These are phyloP conservation scores for Pinctada fucata DNA, from an alignment of 2,888 invertebrate genomes.

Conservation along the genomic window DNA sequence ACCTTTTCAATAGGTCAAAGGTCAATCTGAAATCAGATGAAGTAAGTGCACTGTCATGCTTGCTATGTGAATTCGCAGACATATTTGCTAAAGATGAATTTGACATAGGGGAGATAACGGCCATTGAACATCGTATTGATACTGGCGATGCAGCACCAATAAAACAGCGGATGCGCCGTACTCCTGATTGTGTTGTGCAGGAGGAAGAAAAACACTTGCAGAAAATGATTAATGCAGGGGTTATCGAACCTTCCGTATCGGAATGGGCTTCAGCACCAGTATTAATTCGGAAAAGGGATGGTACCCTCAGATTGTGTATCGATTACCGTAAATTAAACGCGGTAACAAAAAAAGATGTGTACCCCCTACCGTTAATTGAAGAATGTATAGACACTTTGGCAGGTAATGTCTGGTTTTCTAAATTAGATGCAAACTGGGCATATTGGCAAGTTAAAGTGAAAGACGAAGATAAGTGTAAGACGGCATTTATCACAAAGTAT, in stretches of 20 bases:
- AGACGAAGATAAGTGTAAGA: too few relatives aligned
- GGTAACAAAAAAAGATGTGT: slow-evolving; percentile 28
- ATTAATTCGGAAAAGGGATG: slow-evolving; percentile 43
- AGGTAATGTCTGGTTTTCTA: too few relatives aligned
- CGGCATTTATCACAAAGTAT: too few relatives aligned
- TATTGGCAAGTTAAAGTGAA: too few relatives aligned
- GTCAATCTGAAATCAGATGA: slow-evolving; percentile 13
- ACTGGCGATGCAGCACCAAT: slow-evolving; percentile 39
- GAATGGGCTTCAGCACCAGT: slow-evolving; percentile 45
- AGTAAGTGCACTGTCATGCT: not conserved
- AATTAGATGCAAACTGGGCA: too few relatives aligned
- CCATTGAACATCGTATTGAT: slow-evolving; percentile 44
- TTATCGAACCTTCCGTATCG: slow-evolving; percentile 35
- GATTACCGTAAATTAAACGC: slow-evolving; percentile 44
- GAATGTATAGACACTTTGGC: too few relatives aligned
- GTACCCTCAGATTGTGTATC: slow-evolving; percentile 39
- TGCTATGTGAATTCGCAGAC: slow-evolving; percentile 28
- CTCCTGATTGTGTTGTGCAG: slow-evolving; percentile 38
- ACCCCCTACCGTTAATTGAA: too few relatives aligned
- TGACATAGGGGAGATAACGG: slow-evolving; percentile 35
- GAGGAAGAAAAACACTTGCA: slow-evolving; percentile 44
- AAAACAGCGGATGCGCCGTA: slow-evolving; percentile 42
- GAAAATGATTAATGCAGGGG: slow-evolving; percentile 38
- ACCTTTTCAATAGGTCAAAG: slow-evolving; percentile 8
- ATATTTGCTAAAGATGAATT: slow-evolving; percentile 39